Conservation (phyloP, 2,888 invertebrate species). For the Aphodius granarius region DNA sequence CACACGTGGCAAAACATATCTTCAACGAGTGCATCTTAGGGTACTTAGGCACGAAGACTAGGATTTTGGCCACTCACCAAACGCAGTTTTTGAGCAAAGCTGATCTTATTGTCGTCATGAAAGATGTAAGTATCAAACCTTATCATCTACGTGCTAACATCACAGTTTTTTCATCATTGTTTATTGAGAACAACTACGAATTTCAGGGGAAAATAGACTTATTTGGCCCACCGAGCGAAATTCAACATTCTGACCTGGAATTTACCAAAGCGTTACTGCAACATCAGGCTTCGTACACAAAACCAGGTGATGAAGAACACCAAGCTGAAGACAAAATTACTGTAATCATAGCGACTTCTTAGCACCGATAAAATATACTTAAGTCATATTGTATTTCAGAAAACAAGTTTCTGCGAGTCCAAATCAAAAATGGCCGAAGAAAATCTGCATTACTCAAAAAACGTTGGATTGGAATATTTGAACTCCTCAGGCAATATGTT, state of each 20-base stretch:
- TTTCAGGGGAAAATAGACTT: constrained; percentile 51
- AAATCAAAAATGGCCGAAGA: constrained; percentile 25
- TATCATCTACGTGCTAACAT: neutral
- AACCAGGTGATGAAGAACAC: neutral
- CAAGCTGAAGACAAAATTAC: neutral
- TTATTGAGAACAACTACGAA: too few species aligned
- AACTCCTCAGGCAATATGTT: constrained; percentile 39
- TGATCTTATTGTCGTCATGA: constrained; percentile 57
- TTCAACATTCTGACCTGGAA: neutral
- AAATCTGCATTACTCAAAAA: neutral
- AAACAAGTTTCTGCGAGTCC: too few species aligned
- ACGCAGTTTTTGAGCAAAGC: constrained; percentile 62
- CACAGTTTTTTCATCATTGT: neutral
- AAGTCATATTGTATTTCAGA: neutral
- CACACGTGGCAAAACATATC: constrained; percentile 72
- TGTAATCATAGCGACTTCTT: neutral
- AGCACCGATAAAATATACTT: neutral
- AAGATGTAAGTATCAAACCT: constrained; percentile 51
- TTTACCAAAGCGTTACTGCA: neutral
- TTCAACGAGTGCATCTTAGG: constrained; percentile 70
- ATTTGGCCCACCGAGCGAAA: neutral
- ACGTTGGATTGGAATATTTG: constrained; percentile 37
- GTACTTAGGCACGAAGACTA: constrained; percentile 58
- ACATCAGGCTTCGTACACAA: neutral
- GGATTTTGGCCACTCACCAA: constrained; percentile 71